phyloP scores from a whole-genome alignment of 2,113 vertebrate genomes.

The Anolis sagrei region DNA sequence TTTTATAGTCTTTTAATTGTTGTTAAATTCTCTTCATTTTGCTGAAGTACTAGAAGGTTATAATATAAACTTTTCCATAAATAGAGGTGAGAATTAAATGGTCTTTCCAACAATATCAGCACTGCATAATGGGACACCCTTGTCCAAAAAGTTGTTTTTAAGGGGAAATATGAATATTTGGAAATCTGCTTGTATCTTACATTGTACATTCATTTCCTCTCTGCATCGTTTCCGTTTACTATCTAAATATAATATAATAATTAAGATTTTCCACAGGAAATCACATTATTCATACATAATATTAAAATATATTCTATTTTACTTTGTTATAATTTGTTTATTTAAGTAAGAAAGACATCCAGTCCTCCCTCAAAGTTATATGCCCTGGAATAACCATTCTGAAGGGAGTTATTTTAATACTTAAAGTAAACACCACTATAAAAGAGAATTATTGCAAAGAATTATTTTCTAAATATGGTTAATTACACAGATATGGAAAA shows the following conservation, averaged over 20 bases:
- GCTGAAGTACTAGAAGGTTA: neutral
- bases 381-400: neutral
- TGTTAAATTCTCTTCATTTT: neutral
- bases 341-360: neutral
- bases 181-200: neutral
- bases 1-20: neutral
- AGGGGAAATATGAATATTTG: neutral
- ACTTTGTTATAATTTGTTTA: neutral
- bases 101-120: neutral
- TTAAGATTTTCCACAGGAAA: neutral
- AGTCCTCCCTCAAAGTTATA: neutral
- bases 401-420: neutral
- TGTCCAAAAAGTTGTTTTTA: neutral
- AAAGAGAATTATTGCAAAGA: too few species aligned
- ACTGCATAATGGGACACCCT: neutral
- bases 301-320: neutral
- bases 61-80: neutral
- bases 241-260: neutral
- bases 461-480: neutral
- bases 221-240: neutral
- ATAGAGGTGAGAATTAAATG: neutral
- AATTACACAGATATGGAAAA: conserved; percentile 13
- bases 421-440: neutral
- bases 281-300: too few species aligned
- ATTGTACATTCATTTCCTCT: neutral